Evolutionary conservation across 2,113 vertebrate genomes (phyloP).

Genomic region (Silurus meridionalis): DNA sequence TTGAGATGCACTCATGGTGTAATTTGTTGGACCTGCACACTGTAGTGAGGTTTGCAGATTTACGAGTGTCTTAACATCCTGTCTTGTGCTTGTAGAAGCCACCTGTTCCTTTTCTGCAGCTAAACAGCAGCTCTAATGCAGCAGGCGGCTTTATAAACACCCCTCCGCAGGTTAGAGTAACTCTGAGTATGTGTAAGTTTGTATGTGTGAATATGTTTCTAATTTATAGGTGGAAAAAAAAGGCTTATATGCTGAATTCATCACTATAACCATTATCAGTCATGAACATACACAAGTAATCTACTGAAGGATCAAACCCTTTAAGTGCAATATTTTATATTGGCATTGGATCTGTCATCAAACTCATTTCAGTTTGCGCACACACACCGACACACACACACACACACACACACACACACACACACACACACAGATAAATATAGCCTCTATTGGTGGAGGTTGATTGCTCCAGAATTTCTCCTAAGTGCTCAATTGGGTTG

Average conservation of each 20-base stretch:
- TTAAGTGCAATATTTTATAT: no score
- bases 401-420: no score
- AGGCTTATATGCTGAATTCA: neutral
- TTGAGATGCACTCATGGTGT: neutral
- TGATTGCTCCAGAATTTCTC: neutral
- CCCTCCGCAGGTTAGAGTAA: conserved; percentile 34
- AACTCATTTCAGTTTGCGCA: no score
- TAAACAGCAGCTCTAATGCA: conserved; percentile 58
- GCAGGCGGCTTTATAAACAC: conserved; percentile 32
- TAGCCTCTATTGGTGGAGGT: neutral
- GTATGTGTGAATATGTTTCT: conserved; percentile 27
- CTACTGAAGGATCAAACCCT: no score
- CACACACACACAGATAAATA: neutral
- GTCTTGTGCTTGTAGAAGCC: conserved; percentile 78
- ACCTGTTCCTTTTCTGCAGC: conserved; percentile 77
- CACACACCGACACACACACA: no score
- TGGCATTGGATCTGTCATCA: no score
- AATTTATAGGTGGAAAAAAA: neutral
- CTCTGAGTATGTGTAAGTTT: conserved; percentile 46
- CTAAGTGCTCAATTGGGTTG: neutral
- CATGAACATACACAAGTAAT: neutral
- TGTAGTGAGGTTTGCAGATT: neutral
- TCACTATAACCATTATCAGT: neutral
- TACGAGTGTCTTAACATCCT: conserved; percentile 19
- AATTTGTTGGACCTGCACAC: conserved; percentile 38